Evolutionary conservation across 2,888 invertebrate species (phyloP).

Genomic region (Gisinianus flammeolus): DNA sequence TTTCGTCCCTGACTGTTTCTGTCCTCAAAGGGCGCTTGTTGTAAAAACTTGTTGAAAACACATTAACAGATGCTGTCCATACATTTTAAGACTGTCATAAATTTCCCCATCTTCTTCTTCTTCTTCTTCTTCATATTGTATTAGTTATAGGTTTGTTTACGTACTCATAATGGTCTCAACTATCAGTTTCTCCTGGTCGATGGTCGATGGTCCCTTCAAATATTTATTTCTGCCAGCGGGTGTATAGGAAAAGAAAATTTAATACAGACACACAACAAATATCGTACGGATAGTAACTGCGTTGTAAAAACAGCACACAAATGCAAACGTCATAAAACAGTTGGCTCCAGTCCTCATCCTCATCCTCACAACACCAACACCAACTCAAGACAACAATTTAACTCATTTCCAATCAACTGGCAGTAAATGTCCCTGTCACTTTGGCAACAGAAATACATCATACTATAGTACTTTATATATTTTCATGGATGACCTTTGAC

Average conservation of each 20-base stretch:
- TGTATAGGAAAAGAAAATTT: slow-evolving; percentile 25
- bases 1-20: too few species aligned
- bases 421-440: not conserved
- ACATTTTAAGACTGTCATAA: slow-evolving; percentile 40
- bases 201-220: not conserved
- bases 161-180: slow-evolving; percentile 20
- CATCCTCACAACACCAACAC: not conserved
- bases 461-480: too few species aligned
- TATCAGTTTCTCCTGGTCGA: slow-evolving; percentile 1
- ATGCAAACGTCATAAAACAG: slow-evolving; percentile 23
- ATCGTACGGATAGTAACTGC: too few species aligned
- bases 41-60: slow-evolving; percentile 37
- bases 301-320: slow-evolving; percentile 6
- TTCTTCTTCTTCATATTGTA: not conserved
- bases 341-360: slow-evolving; percentile 22
- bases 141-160: too few species aligned
- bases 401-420: not conserved
- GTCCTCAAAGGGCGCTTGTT: not conserved
- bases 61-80: slow-evolving; percentile 40
- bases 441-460: too few species aligned
- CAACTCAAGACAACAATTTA: not conserved
- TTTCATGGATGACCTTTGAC: too few species aligned
- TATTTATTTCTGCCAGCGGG: slow-evolving; percentile 30
- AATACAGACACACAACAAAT: too few species aligned
- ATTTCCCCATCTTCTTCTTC: slow-evolving; percentile 16